Base-by-base conservation (phyloP, 30 jellyfish, hydroid and myxozoan genomes). In the Hydra vulgaris region DNA sequence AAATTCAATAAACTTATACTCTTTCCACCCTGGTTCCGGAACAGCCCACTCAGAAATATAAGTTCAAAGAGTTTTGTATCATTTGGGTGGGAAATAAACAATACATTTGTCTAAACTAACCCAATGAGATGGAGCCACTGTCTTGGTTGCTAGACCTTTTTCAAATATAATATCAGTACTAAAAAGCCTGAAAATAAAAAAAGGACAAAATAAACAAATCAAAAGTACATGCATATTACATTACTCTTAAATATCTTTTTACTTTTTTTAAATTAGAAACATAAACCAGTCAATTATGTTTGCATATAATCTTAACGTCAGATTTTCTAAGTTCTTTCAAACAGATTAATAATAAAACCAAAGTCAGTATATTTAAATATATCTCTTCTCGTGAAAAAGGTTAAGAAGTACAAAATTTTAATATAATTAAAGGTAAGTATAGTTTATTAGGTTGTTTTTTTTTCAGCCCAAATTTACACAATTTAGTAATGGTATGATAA, bases 11-110 rank as follows among this genome's bases (percentile, higher is more conserved):
- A 68, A 68, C 75, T 68, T 68, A 23, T 68, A 68, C 27, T 68
- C 26, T 68, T 23, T 68, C 75, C 75, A 68, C 8, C 75, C 75
- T n/a, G 75, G 26, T 68, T 20, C 75, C 27, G 75, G 75, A n/a
- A 23, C 25, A n/a, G 75, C 75, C 27, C 75, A 68, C 27, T 68
- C 75, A n/a, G 75, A 68, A 68, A 68, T 68, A 68, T 68, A n/a
- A 68, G 75, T 68, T n/a, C 75, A n/a, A n/a, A n/a, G n/a, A n/a
- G n/a, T n/a, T n/a, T n/a, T n/a, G n/a, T n/a, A n/a, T n/a, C n/a
- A 7, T 68, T 68, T 68, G 27, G 75, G 75, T n/a, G 75, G 75
- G 27, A 68, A 68, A 15, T 68, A 68, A 23, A 68, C 75, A 68
- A 68, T 68, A 20, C 8, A 68, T 23, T 23, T n/a, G 25, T n/a